Conservation (phyloP, 23 tunicate genomes). For the Aplidium turbinatum region DNA sequence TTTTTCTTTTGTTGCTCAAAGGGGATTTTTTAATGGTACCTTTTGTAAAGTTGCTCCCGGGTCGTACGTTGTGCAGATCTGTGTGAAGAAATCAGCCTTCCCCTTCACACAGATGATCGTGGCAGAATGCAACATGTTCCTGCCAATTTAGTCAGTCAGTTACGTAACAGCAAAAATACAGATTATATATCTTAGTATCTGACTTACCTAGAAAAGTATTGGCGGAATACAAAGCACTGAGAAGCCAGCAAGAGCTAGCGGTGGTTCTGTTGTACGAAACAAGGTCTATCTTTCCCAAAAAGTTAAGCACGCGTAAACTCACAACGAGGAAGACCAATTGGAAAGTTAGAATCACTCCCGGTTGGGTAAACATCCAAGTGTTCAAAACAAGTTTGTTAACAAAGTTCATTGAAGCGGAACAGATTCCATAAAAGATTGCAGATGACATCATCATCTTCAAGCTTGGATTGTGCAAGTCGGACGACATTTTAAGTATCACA, state of each 20-base stretch:
- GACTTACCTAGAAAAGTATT: constrained; percentile 78
- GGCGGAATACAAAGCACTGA: constrained; percentile 55
- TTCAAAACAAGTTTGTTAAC: constrained; percentile 76
- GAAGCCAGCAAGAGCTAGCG: constrained; percentile 50
- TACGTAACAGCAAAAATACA: too few species aligned
- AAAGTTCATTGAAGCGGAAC: constrained; percentile 96
- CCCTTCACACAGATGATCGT: too few species aligned
- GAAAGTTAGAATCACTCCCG: constrained; percentile 47
- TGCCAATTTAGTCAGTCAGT: too few species aligned
- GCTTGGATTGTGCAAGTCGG: too few species aligned
- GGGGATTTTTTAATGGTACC: too few species aligned
- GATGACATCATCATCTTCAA: constrained; percentile 40
- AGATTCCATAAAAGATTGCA: constrained; percentile 77
- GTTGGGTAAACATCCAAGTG: constrained; percentile 60
- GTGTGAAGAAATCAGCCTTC: too few species aligned
- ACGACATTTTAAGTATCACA: too few species aligned
- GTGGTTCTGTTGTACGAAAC: constrained; percentile 24
- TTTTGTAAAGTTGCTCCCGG: too few species aligned
- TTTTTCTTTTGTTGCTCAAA: too few species aligned
- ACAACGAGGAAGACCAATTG: constrained; percentile 48
- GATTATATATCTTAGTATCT: too few species aligned
- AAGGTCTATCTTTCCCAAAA: constrained; percentile 19
- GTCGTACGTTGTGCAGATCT: too few species aligned
- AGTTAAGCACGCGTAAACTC: constrained; percentile 41
- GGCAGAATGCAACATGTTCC: too few species aligned